Conservation (phyloP, 2,888 invertebrate genomes). For the Amblyjoppa fuscipennis region DNA sequence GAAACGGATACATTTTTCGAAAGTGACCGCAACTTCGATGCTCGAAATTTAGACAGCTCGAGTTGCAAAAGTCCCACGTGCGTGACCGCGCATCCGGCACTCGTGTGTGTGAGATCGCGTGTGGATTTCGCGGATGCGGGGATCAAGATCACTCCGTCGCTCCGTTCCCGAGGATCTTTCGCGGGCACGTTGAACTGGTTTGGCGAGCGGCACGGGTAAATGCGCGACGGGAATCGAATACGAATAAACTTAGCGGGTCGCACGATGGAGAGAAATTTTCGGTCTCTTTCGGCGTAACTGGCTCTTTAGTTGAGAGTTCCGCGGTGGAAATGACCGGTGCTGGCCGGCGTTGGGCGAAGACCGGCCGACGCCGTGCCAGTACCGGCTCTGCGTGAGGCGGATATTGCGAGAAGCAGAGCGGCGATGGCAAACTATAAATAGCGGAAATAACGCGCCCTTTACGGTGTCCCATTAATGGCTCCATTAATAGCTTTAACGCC, state of each 20-base stretch:
- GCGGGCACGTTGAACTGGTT: constrained; percentile 81
- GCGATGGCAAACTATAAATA: neutral
- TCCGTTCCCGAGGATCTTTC: constrained; percentile 67
- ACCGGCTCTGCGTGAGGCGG: no score
- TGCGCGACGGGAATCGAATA: constrained; percentile 68
- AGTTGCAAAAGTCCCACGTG: constrained; percentile 35
- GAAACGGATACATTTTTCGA: no score
- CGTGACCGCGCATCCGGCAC: constrained; percentile 5
- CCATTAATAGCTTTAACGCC: constrained; percentile 1
- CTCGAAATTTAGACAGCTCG: constrained; percentile 38
- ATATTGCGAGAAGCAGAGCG: no score
- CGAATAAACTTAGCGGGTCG: constrained; percentile 64
- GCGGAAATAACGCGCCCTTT: neutral
- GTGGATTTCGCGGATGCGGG: constrained; percentile 70
- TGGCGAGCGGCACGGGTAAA: constrained; percentile 66
- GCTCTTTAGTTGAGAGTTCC: no score
- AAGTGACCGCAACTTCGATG: constrained; percentile 1
- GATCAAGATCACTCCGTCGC: constrained; percentile 77
- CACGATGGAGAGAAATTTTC: constrained; percentile 44
- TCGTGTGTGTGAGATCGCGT: constrained; percentile 46
- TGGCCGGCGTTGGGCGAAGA: no score
- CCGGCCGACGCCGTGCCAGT: no score
- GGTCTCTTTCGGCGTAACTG: no score
- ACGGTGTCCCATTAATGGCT: constrained; percentile 26
- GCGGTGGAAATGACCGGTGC: no score